Percentiles rank a stretch among this genome's conserved stretches.
phyloP scores from a whole-genome alignment of 2,888 invertebrate genomes.

The Dryocosmus kuriphilus region DNA sequence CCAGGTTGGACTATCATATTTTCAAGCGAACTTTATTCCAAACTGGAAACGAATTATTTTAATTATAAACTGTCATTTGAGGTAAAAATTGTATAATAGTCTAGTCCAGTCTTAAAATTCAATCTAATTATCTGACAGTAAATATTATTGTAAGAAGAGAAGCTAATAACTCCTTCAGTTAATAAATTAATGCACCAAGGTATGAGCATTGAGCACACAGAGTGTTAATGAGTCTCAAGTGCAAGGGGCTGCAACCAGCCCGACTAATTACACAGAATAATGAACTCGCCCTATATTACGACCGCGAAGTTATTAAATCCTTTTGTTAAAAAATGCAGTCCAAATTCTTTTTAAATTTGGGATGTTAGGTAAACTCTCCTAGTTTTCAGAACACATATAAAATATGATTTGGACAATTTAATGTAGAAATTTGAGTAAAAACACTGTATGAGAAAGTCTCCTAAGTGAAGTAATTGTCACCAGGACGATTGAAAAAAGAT shows the following conservation, averaged over 20 bases:
- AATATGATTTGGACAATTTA: too few relatives aligned
- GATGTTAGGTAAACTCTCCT: too few relatives aligned
- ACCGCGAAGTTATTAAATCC: conserved; percentile 3
- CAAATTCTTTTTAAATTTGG: too few relatives aligned
- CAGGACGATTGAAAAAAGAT: too few relatives aligned
- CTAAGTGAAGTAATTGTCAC: too few relatives aligned
- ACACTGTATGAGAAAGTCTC: too few relatives aligned
- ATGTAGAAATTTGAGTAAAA: too few relatives aligned
- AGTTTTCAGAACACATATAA: too few relatives aligned
- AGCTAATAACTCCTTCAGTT: neutral
- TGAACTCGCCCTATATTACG: neutral
- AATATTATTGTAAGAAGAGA: neutral
- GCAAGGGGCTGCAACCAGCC: neutral
- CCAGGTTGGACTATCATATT: neutral
- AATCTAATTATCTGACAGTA: neutral
- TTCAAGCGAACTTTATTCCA: neutral
- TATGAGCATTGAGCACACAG: neutral
- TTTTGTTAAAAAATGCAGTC: neutral
- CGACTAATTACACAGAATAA: neutral
- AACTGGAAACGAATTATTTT: neutral
- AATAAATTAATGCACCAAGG: neutral
- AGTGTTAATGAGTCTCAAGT: conserved; percentile 1
- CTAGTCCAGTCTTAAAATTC: neutral
- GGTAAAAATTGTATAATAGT: neutral
- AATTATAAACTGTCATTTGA: neutral